phyloP scores from a whole-genome alignment of 2,797 vertebrate species.

The Poeciliopsis paucimaculata region DNA sequence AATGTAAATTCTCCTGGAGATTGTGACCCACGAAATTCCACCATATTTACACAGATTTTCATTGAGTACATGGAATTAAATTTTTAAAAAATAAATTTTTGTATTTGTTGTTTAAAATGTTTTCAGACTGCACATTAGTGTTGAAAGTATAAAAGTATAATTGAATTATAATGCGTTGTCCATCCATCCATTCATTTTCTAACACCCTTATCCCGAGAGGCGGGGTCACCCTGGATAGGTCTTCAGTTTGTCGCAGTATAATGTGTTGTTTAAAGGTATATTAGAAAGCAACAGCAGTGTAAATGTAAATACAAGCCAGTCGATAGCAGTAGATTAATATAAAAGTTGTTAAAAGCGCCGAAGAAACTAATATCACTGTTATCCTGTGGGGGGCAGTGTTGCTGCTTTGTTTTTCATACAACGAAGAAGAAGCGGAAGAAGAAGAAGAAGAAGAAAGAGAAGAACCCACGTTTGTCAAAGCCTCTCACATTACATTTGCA shows the following conservation, averaged over 20 bases:
- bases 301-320: background rate
- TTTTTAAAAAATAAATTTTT: background rate
- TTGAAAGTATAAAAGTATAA: background rate
- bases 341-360: background rate
- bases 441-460: slow-evolving; percentile 2
- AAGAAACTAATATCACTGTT: background rate
- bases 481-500: background rate
- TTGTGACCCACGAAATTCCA: background rate
- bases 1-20: background rate
- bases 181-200: too few species aligned
- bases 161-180: background rate
- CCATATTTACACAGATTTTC: background rate
- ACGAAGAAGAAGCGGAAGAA: slow-evolving; percentile 19
- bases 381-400: slow-evolving; percentile 33
- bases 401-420: fast-evolving
- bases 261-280: background rate
- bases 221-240: too few species aligned
- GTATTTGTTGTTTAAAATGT: background rate
- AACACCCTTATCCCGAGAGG: too few species aligned
- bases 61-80: background rate
- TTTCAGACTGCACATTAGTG: background rate
- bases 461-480: slow-evolving; percentile 16
- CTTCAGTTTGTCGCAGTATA: background rate
- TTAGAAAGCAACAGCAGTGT: background rate
- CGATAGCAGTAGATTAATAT: background rate